Base-by-base conservation (phyloP, 2,113 vertebrate genomes). In the Eretmochelys imbricata region DNA sequence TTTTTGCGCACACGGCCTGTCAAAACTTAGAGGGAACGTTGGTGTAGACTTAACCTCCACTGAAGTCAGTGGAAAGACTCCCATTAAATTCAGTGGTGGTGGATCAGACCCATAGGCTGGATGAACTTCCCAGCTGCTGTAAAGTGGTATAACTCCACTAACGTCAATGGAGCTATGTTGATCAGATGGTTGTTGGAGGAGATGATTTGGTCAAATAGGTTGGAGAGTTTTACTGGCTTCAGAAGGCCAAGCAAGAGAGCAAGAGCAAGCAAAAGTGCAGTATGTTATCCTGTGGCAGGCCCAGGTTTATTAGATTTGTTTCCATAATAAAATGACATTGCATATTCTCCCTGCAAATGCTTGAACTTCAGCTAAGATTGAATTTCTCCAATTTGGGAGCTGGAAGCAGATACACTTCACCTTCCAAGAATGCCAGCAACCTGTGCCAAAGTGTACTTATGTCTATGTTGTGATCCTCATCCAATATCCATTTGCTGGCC, bases 401-500 rank as follows among this genome's bases (percentile, higher is more conserved):
- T 79, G 69, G 22, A 85, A 88, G 55, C 38, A 96, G 65, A 75
- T 84, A 81, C 89, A n/a, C 76, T 49, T 95, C 83, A 69, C 82
- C 29, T 29, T 22, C 80, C 49, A 82, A 27, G 51, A 79, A 20
- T 82, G 88, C 89, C 86, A 92, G 42, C 31, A 93, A 27, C 5
- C 10, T 1, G 9, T 94, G 94, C 89, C 85, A 96, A 91, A 81
- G 92, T 90, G 84, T 84, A 96, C 89, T 91, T 94, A 86, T 84
- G 80, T 87, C 76, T 94, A 88, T 59, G 46, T 79, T 85, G 80
- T 82, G 46, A 83, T 92, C 89, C 84, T 94, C 24, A 88, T 89
- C 82, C 89, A 94, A 89, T 79, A 95, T 89, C 88, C 91, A 49
- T 84, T 95, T 96, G 88, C 84, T 95, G 90, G 59, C 65, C 90